These are phyloP conservation scores for Lepidurus couesii DNA, from an alignment of 1,140 invertebrate species.

Conservation along the genomic window DNA sequence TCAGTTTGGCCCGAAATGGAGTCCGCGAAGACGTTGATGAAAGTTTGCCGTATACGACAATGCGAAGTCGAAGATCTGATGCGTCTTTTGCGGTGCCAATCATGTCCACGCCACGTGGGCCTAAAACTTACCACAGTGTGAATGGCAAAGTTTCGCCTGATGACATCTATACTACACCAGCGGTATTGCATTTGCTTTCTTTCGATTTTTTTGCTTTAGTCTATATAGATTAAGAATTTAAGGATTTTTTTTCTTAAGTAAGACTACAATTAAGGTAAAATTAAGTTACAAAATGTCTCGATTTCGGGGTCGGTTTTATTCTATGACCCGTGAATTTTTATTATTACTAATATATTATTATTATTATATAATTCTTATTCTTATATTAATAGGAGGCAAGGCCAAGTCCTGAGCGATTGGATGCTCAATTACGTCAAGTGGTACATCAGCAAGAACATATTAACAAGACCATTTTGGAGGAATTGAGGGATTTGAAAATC, in stretches of 20 bases:
- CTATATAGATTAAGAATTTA: background rate
- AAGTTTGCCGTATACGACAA: constrained; percentile 37
- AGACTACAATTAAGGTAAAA: no score
- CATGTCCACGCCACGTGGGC: constrained; percentile 29
- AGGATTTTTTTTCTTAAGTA: no score
- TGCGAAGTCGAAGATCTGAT: constrained; percentile 25
- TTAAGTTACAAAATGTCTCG: no score
- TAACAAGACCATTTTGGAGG: constrained; percentile 51
- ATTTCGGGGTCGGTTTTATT: no score
- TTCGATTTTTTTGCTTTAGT: background rate
- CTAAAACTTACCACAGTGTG: constrained; percentile 26
- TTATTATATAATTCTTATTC: no score
- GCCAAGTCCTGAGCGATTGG: constrained; percentile 65
- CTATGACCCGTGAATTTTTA: no score
- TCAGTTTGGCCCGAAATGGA: constrained; percentile 34
- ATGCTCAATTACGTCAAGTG: constrained; percentile 63
- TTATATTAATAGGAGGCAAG: constrained; percentile 49
- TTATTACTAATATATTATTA: no score
- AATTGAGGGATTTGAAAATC: constrained; percentile 38
- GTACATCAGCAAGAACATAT: constrained; percentile 47
- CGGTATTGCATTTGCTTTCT: background rate
- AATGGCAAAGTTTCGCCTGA: background rate
- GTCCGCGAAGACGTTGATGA: constrained; percentile 34
- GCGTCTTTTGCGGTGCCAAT: constrained; percentile 28
- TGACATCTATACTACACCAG: background rate